A percentile compares a stretch with the other conserved stretches of the same genome.
Evolutionary conservation across 1,140 invertebrate species (phyloP).

Genomic region (Cryptotermes secundus): DNA sequence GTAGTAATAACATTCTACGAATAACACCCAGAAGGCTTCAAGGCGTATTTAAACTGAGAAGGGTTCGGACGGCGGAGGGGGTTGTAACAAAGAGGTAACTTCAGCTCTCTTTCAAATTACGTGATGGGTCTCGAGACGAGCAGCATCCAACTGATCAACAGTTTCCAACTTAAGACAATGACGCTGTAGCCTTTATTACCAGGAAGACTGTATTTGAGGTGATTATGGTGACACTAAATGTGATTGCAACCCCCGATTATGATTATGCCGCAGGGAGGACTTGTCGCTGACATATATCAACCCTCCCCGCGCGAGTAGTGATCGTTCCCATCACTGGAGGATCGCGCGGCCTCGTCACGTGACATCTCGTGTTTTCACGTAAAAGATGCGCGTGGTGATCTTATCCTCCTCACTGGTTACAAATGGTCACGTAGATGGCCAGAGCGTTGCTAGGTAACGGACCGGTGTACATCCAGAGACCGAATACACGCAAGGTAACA

Average conservation of each 20-base stretch:
- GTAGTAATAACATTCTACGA: slow-evolving; percentile 17
- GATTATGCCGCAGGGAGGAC: background rate
- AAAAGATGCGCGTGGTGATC: too few relatives aligned
- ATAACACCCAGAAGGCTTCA: slow-evolving; percentile 1
- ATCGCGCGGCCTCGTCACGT: too few relatives aligned
- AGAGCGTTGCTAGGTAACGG: too few relatives aligned
- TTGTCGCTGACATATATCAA: too few relatives aligned
- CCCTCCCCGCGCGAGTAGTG: too few relatives aligned
- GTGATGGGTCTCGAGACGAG: background rate
- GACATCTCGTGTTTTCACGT: too few relatives aligned
- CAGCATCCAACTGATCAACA: too few relatives aligned
- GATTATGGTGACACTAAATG: background rate
- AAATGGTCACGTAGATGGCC: too few relatives aligned
- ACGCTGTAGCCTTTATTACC: background rate
- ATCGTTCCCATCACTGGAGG: too few relatives aligned
- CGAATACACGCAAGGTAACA: too few relatives aligned
- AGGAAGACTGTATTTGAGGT: background rate
- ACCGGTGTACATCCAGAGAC: too few relatives aligned
- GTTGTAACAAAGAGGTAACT: background rate
- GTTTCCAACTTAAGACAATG: background rate
- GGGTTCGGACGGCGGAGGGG: background rate
- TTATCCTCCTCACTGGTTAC: too few relatives aligned
- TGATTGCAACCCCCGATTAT: background rate
- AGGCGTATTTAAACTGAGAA: slow-evolving; percentile 5
- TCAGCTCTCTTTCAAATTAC: background rate